These are phyloP conservation scores for Embiotoca jacksoni DNA, from an alignment of 2,113 vertebrate species.

Conservation along the genomic window DNA sequence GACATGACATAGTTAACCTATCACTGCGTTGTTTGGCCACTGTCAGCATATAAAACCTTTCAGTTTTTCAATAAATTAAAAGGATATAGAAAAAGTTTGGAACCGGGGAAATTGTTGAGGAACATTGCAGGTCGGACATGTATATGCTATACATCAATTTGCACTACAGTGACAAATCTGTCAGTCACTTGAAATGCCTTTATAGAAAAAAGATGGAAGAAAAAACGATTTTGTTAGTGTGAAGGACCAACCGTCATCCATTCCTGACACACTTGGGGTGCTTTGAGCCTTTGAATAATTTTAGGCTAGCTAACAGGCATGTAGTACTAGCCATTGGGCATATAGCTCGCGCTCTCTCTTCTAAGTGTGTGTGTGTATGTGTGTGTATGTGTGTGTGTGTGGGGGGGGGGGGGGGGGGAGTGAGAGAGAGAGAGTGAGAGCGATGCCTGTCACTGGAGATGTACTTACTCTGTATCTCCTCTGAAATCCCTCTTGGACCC, in stretches of 20 bases:
- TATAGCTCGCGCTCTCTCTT: background rate
- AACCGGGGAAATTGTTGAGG: too few relatives aligned
- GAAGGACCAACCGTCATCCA: constrained; percentile 38
- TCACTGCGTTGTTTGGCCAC: too few relatives aligned
- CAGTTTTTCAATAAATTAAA: too few relatives aligned
- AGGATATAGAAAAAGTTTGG: too few relatives aligned
- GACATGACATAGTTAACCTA: too few relatives aligned
- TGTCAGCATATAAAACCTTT: too few relatives aligned
- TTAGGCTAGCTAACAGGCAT: constrained; percentile 65
- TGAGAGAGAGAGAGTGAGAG: background rate
- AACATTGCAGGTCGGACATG: background rate
- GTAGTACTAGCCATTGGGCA: constrained; percentile 54
- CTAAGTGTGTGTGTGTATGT: constrained; percentile 28
- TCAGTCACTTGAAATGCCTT: constrained; percentile 37
- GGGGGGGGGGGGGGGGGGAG: background rate
- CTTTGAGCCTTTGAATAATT: constrained; percentile 64
- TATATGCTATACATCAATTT: background rate
- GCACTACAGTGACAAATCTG: constrained; percentile 2
- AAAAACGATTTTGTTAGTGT: constrained; percentile 30
- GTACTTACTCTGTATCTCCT: constrained; percentile 55
- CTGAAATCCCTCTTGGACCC: constrained; percentile 53
- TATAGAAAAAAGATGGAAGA: constrained; percentile 30
- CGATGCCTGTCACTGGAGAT: constrained; percentile 59
- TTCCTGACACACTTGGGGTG: constrained; percentile 37
- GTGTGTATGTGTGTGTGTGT: constrained; percentile 36